Conservation (phyloP, 1,140 invertebrate species). For the Triops longicaudatus region DNA sequence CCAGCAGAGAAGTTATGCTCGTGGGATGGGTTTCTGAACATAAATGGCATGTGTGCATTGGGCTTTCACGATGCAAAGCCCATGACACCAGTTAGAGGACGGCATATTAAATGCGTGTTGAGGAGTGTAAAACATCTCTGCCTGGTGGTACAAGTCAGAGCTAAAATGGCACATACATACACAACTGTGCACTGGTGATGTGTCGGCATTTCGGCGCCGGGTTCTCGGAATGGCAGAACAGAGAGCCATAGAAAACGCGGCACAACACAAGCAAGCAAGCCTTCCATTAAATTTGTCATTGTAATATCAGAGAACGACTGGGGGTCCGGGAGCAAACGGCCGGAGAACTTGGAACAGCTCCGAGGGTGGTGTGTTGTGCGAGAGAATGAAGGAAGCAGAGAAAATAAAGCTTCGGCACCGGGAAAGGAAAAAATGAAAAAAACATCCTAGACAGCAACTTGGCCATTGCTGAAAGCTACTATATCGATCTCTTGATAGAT, state of each 20-base stretch:
- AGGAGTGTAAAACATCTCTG: background rate
- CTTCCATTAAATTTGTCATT: constrained; percentile 15
- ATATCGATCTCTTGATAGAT: background rate
- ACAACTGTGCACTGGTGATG: background rate
- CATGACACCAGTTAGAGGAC: background rate
- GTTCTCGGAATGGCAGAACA: background rate
- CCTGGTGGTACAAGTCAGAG: constrained; percentile 4
- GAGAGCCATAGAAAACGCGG: constrained; percentile 10
- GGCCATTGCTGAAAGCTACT: background rate
- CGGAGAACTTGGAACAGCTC: constrained; percentile 5
- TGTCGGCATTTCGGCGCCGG: constrained; percentile 13
- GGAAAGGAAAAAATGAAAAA: background rate
- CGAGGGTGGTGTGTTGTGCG: constrained; percentile 13
- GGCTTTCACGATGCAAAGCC: background rate
- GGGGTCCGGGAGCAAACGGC: constrained; percentile 13
- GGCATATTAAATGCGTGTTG: constrained; percentile 12
- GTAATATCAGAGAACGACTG: constrained; percentile 15
- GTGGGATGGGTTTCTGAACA: background rate
- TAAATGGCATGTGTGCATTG: background rate
- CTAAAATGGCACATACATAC: constrained; percentile 7
- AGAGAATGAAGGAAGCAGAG: constrained; percentile 7
- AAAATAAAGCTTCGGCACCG: background rate
- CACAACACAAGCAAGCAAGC: constrained; percentile 14
- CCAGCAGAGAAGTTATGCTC: background rate
- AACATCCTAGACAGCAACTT: background rate